Evolutionary conservation across 2,888 invertebrate species (phyloP), one percentile per base, ranked within the genome.

Genomic region (Ophion obscuratus): DNA sequence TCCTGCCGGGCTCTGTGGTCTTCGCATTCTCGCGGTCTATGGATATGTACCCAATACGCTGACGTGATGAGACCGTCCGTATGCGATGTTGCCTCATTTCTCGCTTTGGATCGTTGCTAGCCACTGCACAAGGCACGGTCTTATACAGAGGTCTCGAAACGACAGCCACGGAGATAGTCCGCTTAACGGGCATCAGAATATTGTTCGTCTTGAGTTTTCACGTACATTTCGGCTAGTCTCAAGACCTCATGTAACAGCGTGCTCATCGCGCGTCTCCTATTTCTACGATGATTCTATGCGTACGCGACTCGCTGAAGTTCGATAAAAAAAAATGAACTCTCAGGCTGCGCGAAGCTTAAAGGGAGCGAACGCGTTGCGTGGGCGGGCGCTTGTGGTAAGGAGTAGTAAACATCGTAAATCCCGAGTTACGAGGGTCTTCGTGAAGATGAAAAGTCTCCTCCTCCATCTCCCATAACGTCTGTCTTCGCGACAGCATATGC

Each of bases 371-470:
- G 10, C 40, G 66, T 36, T 27, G 66, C 7, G 80, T 74, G 80
- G 80, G 80, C 66, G 73, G 57, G 77, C 40, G 20, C 66, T 53
- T 68, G 47, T 67, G 68, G 67, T 68, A 67, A 81, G 61, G 47
- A 75, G 81, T 66, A 67, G 81, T 75, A 81, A 81, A 75, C 68
- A 81, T 74, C 61, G 75, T 81, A 75, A 75, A 81, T 75, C 61
- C 81, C 74, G 75, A 81, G 81, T 81, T 81, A 81, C 47, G 81
- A 75, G 75, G 61, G 61, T 61, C 44, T 20, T 40, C 20, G 68
- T 14, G 44, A 75, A 67, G 68, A 81, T 75, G 68, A 14, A 77
- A 67, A 78, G 70, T 47, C 53, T 57, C 27, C 62, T 10, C 62
- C 62, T 11, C 14, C 11, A 47, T 14, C 47, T 11, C 47, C 47